Conservation (phyloP, 2,888 invertebrate genomes). For the Dryocosmus kuriphilus region DNA sequence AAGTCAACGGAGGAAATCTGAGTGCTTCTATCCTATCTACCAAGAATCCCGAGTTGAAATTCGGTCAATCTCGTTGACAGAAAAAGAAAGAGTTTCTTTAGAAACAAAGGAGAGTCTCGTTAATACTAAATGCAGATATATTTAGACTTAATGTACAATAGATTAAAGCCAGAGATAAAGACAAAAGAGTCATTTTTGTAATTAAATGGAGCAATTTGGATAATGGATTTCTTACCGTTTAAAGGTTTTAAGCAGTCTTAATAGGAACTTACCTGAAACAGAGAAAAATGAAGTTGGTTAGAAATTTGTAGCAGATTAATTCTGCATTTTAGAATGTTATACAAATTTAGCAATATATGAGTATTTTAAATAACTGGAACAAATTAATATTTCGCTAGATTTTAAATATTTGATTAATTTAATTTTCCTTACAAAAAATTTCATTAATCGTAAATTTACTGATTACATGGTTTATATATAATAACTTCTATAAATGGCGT, state of each 20-base stretch:
- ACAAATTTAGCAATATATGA: too few species aligned
- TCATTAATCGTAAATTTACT: too few species aligned
- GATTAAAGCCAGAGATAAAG: too few species aligned
- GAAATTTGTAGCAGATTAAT: background rate
- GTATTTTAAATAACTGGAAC: too few species aligned
- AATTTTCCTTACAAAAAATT: too few species aligned
- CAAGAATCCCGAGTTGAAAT: background rate
- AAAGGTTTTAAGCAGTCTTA: background rate
- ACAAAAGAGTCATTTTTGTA: too few species aligned
- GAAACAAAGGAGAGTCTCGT: background rate
- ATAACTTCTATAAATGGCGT: too few species aligned
- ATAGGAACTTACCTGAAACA: slow-evolving; percentile 30
- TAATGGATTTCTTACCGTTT: slow-evolving; percentile 1
- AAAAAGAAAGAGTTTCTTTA: background rate
- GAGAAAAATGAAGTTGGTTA: background rate
- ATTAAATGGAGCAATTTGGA: background rate
- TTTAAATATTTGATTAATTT: too few species aligned
- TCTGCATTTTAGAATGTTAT: background rate
- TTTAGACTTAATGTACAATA: background rate
- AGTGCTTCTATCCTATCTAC: background rate
- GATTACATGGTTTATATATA: too few species aligned
- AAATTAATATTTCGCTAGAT: too few species aligned
- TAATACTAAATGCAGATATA: background rate
- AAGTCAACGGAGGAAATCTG: slow-evolving; percentile 17
- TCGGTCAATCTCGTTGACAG: background rate